A percentile compares a stretch with the other conserved stretches of the same genome.
phyloP scores from a whole-genome alignment of 2,888 invertebrate genomes.

The Serripes groenlandicus region DNA sequence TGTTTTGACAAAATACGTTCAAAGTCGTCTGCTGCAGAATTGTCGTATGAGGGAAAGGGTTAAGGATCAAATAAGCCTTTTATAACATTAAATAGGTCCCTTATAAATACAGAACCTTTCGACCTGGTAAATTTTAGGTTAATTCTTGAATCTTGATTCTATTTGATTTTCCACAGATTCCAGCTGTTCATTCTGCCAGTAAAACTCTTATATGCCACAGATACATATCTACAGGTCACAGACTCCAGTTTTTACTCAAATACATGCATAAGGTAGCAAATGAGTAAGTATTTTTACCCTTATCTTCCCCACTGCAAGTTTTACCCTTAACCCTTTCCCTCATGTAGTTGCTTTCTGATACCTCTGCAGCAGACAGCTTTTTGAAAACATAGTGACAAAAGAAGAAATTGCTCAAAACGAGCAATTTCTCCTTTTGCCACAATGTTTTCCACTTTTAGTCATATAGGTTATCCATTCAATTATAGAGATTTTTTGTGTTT shows the following conservation, averaged over 20 bases:
- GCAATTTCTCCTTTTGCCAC: constrained; percentile 6
- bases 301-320: too few relatives aligned
- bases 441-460: constrained; percentile 5
- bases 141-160: too few relatives aligned
- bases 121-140: too few relatives aligned
- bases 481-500: too few relatives aligned
- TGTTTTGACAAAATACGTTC: too few relatives aligned
- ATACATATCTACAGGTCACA: constrained; percentile 6
- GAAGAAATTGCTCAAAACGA: neutral
- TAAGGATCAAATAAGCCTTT: too few relatives aligned
- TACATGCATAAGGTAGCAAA: constrained; percentile 24
- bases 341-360: neutral
- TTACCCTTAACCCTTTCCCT: neutral
- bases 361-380: neutral
- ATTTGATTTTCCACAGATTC: neutral
- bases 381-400: neutral
- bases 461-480: too few relatives aligned
- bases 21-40: too few relatives aligned
- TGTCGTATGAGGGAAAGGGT: too few relatives aligned
- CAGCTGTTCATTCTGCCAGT: neutral
- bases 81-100: too few relatives aligned
- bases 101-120: too few relatives aligned
- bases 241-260: constrained; percentile 2
- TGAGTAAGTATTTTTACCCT: constrained; percentile 2
- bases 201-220: constrained; percentile 2